Evolutionary conservation across 2,888 invertebrate genomes (phyloP).

Genomic region (Biston stratarius): DNA sequence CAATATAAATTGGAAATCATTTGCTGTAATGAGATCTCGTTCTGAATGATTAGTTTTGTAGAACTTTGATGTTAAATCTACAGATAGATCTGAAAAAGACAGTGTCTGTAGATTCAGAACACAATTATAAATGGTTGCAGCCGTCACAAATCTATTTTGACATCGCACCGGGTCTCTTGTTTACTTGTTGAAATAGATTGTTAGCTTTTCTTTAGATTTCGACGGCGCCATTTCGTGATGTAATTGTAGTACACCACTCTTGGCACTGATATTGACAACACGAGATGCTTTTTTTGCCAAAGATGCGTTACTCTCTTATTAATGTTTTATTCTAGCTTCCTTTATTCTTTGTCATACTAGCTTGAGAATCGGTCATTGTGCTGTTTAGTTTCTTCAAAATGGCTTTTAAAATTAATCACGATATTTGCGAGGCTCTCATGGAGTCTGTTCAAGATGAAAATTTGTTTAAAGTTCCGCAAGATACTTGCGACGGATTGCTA

Average conservation of each 20-base stretch:
- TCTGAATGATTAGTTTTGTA: slow-evolving; percentile 25
- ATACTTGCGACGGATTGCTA: slow-evolving; percentile 35
- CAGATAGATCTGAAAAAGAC: background rate
- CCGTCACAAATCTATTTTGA: slow-evolving; percentile 16
- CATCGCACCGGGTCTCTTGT: slow-evolving; percentile 17
- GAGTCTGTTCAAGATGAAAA: slow-evolving; percentile 27
- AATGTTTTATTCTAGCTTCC: slow-evolving; percentile 50
- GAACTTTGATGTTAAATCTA: background rate
- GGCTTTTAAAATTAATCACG: slow-evolving; percentile 47
- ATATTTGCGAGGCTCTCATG: slow-evolving; percentile 37
- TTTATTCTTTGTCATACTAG: slow-evolving; percentile 55
- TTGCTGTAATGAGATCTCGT: slow-evolving; percentile 18
- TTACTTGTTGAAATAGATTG: slow-evolving; percentile 27
- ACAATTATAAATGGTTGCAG: slow-evolving; percentile 16
- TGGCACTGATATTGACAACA: slow-evolving; percentile 56
- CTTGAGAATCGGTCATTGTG: slow-evolving; percentile 56
- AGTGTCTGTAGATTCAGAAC: background rate
- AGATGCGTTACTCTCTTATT: slow-evolving; percentile 45
- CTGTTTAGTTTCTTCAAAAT: slow-evolving; percentile 44
- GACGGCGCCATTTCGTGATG: slow-evolving; percentile 41
- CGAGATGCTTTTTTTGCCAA: slow-evolving; percentile 61
- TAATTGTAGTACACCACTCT: slow-evolving; percentile 50
- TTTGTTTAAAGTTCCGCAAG: slow-evolving; percentile 38
- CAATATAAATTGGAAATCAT: slow-evolving; percentile 31
- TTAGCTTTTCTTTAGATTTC: slow-evolving; percentile 18